Conservation (phyloP, 1,140 invertebrate species). For the Radopholus similis region DNA sequence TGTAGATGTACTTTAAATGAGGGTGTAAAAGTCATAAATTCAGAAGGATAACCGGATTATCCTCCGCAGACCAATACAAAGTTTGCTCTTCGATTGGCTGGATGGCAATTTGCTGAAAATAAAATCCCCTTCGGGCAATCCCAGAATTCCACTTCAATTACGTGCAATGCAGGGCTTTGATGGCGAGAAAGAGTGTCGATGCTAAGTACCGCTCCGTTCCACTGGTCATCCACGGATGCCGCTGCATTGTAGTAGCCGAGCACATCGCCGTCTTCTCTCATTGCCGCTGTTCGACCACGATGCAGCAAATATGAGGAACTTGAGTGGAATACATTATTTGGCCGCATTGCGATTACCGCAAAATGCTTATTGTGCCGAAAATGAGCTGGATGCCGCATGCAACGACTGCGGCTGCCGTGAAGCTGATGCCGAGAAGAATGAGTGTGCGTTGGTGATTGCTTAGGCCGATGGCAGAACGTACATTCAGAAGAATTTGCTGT, state of each 20-base stretch:
- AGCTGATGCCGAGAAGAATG: constrained; percentile 48
- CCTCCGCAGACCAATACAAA: constrained; percentile 59
- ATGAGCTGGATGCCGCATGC: constrained; percentile 48
- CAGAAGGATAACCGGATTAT: constrained; percentile 42
- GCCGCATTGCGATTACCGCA: constrained; percentile 22
- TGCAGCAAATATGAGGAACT: constrained; percentile 54
- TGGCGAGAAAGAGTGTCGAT: not conserved
- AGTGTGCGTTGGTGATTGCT: constrained; percentile 38
- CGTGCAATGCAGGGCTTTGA: constrained; percentile 10
- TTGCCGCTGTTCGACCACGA: constrained; percentile 16
- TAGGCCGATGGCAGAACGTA: constrained; percentile 28
- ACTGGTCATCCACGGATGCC: not conserved
- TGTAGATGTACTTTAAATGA: constrained; percentile 53
- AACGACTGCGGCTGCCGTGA: constrained; percentile 45
- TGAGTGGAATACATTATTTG: not conserved
- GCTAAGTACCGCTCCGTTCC: not conserved
- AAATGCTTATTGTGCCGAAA: constrained; percentile 38
- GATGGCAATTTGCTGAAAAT: constrained; percentile 38
- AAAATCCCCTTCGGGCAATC: not conserved
- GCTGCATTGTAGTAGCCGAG: constrained; percentile 10
- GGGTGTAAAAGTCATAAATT: not conserved
- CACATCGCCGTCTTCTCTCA: too few species aligned
- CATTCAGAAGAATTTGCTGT: constrained; percentile 44
- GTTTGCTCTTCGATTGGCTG: constrained; percentile 59
- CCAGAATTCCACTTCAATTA: not conserved